Evolutionary conservation across 2,113 vertebrate species (phyloP).

Genomic region (Heterotis niloticus): DNA sequence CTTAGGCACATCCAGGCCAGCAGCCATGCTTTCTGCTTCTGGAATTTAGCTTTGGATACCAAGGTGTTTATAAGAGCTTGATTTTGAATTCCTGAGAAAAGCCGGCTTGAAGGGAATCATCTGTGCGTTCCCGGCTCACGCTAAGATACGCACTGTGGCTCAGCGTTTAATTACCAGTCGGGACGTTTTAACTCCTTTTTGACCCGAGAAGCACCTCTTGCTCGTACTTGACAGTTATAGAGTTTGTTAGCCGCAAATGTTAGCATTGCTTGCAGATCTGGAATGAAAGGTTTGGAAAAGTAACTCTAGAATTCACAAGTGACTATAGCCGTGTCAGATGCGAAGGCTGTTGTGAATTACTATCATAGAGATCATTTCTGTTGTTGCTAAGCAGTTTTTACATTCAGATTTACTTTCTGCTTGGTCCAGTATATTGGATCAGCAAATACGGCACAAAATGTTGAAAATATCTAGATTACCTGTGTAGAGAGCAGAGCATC

Average conservation of each 20-base stretch:
- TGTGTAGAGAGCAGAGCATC: background rate
- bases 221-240: background rate
- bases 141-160: background rate
- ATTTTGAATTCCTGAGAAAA: slow-evolving; percentile 16
- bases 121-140: background rate
- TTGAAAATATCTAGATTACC: too few species aligned
- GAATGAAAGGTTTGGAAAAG: too few species aligned
- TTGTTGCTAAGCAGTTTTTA: background rate
- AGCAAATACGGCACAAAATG: too few species aligned
- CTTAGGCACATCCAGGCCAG: background rate
- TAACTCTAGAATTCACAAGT: too few species aligned
- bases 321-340: too few species aligned
- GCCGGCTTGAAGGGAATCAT: background rate
- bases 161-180: background rate
- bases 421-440: too few species aligned
- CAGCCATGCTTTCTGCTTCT: background rate
- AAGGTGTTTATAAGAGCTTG: slow-evolving; percentile 21
- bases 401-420: background rate
- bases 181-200: background rate
- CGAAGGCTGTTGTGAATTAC: too few species aligned
- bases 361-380: too few species aligned
- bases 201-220: background rate
- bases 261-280: too few species aligned
- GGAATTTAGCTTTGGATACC: slow-evolving; percentile 23
- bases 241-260: too few species aligned